Conservation (phyloP, 2,113 vertebrate species). For the Campylomormyrus tamandua region DNA sequence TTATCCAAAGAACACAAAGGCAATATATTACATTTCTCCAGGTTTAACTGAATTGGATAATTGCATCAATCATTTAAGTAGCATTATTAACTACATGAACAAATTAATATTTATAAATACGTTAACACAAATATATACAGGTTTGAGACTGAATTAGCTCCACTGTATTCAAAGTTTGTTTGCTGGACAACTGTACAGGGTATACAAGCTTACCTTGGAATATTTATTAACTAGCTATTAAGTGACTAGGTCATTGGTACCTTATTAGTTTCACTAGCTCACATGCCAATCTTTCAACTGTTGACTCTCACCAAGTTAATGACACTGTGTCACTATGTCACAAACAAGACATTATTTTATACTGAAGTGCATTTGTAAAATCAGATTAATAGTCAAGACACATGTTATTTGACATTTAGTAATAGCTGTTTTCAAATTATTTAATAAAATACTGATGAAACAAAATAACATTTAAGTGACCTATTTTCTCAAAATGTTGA, state of each 20-base stretch:
- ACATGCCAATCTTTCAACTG: neutral
- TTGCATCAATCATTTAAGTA: neutral
- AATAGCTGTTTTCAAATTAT: neutral
- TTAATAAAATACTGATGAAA: neutral
- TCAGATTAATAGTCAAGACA: neutral
- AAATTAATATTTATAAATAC: neutral
- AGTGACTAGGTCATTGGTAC: neutral
- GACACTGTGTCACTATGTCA: neutral
- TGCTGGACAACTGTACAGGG: neutral
- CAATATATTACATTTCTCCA: neutral
- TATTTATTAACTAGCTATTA: neutral
- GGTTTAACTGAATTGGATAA: neutral
- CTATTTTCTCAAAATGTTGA: neutral
- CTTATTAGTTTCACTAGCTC: neutral
- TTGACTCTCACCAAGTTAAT: neutral
- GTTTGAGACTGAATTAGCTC: neutral
- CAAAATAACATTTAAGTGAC: neutral
- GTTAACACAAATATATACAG: neutral
- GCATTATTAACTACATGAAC: neutral
- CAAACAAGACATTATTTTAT: neutral
- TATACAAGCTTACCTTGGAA: neutral
- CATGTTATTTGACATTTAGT: neutral
- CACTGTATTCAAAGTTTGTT: neutral
- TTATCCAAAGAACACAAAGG: neutral
- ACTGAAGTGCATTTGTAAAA: neutral